A percentile compares a stretch with the other conserved stretches of the same genome.
These are phyloP conservation scores for Dendrolimus pini DNA, from an alignment of 2,888 invertebrate species.

Conservation along the genomic window DNA sequence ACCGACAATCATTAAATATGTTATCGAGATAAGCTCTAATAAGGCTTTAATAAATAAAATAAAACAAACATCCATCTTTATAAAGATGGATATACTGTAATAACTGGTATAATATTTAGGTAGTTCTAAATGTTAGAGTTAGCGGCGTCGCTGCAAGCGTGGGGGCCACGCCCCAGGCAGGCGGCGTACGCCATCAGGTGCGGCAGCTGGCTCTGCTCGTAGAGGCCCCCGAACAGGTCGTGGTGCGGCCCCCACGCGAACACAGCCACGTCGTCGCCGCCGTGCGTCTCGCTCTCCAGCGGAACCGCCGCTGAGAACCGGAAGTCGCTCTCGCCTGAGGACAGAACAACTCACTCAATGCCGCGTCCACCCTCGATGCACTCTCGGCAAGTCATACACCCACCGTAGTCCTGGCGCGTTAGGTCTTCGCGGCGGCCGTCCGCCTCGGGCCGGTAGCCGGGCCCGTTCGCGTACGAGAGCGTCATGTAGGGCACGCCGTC, in stretches of 20 bases:
- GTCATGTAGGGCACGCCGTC: conserved; percentile 77
- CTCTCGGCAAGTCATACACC: conserved; percentile 12
- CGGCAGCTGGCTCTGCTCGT: conserved; percentile 87
- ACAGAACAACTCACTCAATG: not conserved
- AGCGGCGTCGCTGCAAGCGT: conserved; percentile 32
- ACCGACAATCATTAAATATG: no score
- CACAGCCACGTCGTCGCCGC: conserved; percentile 87
- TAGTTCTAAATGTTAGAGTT: no score
- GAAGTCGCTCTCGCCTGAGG: conserved; percentile 28
- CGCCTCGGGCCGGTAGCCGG: conserved; percentile 59
- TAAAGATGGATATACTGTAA: no score
- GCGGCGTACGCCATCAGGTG: conserved; percentile 84
- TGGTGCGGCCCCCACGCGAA: conserved; percentile 84
- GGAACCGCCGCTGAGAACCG: conserved; percentile 68
- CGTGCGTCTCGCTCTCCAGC: conserved; percentile 80
- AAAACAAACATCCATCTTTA: no score
- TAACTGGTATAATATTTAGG: no score
- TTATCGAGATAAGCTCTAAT: no score
- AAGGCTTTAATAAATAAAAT: no score
- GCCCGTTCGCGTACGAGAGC: conserved; percentile 80
- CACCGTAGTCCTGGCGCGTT: conserved; percentile 37
- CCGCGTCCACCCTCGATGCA: not conserved
- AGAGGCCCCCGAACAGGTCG: conserved; percentile 83
- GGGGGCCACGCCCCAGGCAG: conserved; percentile 78
- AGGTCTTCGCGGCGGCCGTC: conserved; percentile 62